Percentiles rank a stretch among this genome's conserved stretches.
Evolutionary conservation across 1,140 invertebrate genomes (phyloP).

Genomic region (Batillaria attramentaria): DNA sequence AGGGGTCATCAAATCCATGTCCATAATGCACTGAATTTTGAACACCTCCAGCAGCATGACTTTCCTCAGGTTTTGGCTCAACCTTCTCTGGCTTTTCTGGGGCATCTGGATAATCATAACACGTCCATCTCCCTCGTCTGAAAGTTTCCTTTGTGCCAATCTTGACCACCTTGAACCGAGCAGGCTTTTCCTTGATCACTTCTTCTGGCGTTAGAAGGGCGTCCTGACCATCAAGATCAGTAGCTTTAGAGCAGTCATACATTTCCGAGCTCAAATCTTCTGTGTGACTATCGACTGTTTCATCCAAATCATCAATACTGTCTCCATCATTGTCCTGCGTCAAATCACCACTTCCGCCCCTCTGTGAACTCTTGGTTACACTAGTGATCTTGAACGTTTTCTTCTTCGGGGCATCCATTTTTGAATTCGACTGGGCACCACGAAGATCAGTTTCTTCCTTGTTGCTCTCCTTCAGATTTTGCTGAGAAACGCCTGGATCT

Average conservation of each 20-base stretch:
- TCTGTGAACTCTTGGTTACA: slow-evolving; percentile 76
- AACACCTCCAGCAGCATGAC: too few relatives aligned
- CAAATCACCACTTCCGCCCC: slow-evolving; percentile 78
- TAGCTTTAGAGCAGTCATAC: slow-evolving; percentile 66
- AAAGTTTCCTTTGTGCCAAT: slow-evolving; percentile 94
- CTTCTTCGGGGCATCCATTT: slow-evolving; percentile 75
- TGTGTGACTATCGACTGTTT: slow-evolving; percentile 82
- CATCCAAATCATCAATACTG: slow-evolving; percentile 93
- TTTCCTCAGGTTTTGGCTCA: slow-evolving; percentile 51
- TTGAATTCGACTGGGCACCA: slow-evolving; percentile 30
- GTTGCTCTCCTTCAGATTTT: slow-evolving; percentile 25
- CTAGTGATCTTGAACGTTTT: slow-evolving; percentile 95
- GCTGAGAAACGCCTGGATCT: slow-evolving; percentile 25
- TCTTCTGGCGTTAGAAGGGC: slow-evolving; percentile 44
- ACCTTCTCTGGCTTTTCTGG: slow-evolving; percentile 61
- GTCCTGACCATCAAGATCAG: slow-evolving; percentile 46
- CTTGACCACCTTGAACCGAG: slow-evolving; percentile 93
- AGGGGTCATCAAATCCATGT: slow-evolving; percentile 62
- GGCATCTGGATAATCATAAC: slow-evolving; percentile 95
- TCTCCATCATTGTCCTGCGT: slow-evolving; percentile 92
- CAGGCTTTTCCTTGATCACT: slow-evolving; percentile 49
- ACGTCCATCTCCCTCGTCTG: slow-evolving; percentile 93
- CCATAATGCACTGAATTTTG: slow-evolving; percentile 66
- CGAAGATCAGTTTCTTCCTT: slow-evolving; percentile 33
- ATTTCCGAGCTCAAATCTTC: slow-evolving; percentile 80